Evolutionary conservation across 2,113 vertebrate species (phyloP), one percentile per base, ranked within the genome.

Genomic region (Thalassoma bifasciatum): DNA sequence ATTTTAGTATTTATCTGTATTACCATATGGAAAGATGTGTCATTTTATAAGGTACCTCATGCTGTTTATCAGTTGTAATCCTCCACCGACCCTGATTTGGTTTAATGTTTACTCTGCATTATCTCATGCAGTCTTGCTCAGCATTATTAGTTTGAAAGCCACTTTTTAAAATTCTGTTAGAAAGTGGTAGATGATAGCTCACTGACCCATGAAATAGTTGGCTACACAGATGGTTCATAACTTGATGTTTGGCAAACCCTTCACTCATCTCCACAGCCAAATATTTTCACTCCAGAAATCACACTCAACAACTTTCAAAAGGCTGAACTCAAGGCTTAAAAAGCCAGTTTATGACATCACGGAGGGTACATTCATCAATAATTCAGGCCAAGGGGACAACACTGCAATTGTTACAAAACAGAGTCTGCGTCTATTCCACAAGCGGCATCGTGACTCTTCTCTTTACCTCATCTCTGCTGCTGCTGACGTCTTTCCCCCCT

Each of bases 331-430:
- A 21, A 21, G 6, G 30, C 30, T 6, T 6, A 17, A 47, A n/a
- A n/a, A 47, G 13, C 42, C 17, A 47, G 8, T 2, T 47, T 4
- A 44, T 49, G 46, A 49, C 13, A 19, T 49, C 46, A 49, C 5
- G 1, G 8, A 19, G 44, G 46, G 38, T 40, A 17, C 19, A 10
- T 49, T 30, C 7, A 7, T 13, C 19, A n/a, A 46, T 17, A 7
- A 17, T 8, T 1, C 44, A 1, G 44, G 8, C 8, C 2, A 21
- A 10, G 8, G 38, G 38, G 38, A n/a, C 8, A n/a, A 49, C 17
- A 22, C 13, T 79, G 36, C 52, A 57, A 56, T 71, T 37, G 62
- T 60, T 76, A 60, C 8, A 52, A 72, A 59, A 68, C n/a, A 72
- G 21, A 61, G 6, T 59, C 21, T 57, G 40, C 34, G 53, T 59